phyloP scores from a whole-genome alignment of 2,888 invertebrate species.

The Temnothorax ravouxi region DNA sequence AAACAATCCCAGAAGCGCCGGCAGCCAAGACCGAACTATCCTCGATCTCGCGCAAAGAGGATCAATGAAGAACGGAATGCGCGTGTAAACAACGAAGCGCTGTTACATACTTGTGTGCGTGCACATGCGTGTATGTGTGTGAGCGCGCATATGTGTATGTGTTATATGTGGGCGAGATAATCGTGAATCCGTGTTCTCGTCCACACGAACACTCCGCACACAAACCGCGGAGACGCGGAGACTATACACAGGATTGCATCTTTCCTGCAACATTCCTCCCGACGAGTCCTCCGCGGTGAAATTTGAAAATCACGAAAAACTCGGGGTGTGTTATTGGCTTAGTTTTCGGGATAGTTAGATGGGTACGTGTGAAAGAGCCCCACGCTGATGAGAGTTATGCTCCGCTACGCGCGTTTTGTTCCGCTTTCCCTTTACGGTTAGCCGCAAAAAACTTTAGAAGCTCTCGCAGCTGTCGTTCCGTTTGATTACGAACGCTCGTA shows the following conservation, averaged over 20 bases:
- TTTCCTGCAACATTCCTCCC: constrained; percentile 11
- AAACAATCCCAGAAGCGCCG: constrained; percentile 80
- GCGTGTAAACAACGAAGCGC: constrained; percentile 74
- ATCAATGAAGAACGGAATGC: constrained; percentile 76
- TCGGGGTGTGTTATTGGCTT: constrained; percentile 37
- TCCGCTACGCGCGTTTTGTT: background rate
- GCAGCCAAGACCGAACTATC: constrained; percentile 69
- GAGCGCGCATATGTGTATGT: background rate
- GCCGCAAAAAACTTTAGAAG: constrained; percentile 25
- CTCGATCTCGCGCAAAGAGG: constrained; percentile 72
- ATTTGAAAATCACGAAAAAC: constrained; percentile 51
- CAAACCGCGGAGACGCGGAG: background rate
- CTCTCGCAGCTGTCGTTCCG: background rate
- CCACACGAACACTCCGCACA: background rate
- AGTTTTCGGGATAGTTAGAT: constrained; percentile 38
- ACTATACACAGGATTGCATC: background rate
- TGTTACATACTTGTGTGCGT: constrained; percentile 52
- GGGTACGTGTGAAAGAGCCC: background rate
- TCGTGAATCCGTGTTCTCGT: background rate
- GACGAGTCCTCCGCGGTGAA: constrained; percentile 14
- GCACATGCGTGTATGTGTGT: background rate
- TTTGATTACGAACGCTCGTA: background rate
- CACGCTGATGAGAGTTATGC: constrained; percentile 31
- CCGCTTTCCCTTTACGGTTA: background rate
- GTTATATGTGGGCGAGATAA: background rate